phyloP scores from a whole-genome alignment of 2,888 invertebrate genomes.

The Atrina japonica region DNA sequence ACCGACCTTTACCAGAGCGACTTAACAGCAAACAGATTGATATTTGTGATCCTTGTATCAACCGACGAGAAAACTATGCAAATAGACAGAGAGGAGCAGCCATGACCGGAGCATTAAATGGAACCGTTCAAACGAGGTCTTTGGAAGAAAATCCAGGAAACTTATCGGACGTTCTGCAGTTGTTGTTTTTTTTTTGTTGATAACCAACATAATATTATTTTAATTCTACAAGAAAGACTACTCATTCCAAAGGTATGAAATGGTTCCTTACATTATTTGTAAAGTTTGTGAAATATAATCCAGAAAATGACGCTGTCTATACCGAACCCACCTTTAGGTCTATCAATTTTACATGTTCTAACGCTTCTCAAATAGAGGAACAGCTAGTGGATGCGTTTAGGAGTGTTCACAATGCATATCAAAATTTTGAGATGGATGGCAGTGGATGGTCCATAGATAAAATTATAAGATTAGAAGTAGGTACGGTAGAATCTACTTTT shows the following conservation, averaged over 20 bases:
- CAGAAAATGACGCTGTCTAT: constrained; percentile 29
- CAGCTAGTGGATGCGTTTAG: constrained; percentile 33
- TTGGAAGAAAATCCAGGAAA: constrained; percentile 1
- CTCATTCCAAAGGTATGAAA: constrained; percentile 40
- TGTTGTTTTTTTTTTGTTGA: constrained; percentile 32
- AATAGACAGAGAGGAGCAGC: not conserved
- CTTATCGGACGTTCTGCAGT: constrained; percentile 17
- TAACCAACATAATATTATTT: not conserved
- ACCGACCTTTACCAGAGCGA: constrained; percentile 40
- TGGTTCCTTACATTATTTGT: constrained; percentile 43
- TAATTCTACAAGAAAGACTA: not conserved
- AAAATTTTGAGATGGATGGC: constrained; percentile 28
- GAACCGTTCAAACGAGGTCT: constrained; percentile 5
- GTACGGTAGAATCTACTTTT: constrained; percentile 26
- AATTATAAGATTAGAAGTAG: constrained; percentile 36
- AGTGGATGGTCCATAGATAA: constrained; percentile 39
- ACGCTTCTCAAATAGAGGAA: constrained; percentile 24
- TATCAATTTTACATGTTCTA: constrained; percentile 10
- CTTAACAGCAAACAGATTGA: constrained; percentile 32
- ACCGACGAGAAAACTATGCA: constrained; percentile 10
- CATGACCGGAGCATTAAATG: constrained; percentile 10
- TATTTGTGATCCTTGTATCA: constrained; percentile 34
- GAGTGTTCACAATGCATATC: constrained; percentile 10
- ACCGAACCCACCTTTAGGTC: constrained; percentile 34
- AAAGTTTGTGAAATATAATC: too few species aligned